Base-by-base conservation (phyloP, 2,888 invertebrate species). In the Trichacis sp. region DNA sequence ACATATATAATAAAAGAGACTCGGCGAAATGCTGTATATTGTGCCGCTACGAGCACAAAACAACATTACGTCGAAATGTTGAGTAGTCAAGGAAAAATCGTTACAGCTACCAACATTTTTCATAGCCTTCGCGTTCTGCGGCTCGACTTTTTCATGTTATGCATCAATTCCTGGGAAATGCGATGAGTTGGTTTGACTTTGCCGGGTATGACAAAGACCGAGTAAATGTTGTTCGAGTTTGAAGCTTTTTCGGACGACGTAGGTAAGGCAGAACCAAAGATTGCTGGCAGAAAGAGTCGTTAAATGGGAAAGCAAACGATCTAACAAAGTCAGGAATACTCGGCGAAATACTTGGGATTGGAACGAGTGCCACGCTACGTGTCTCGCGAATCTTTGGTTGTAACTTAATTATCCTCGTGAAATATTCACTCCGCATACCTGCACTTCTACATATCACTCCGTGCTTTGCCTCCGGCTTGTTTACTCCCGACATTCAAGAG, bases 381-480 rank as follows among this genome's bases (percentile, higher is more conserved):
- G 80, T 79, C 78, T 78, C 73, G 77, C 75, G 77, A 80, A 79
- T 80, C 79, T 76, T 79, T 71, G 76, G 72, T 72, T 75, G 75
- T 80, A 80, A 80, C 80, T 79, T 77, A 80, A 80, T 80, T 80
- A 80, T 77, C 78, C 79, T 79, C 76, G 74, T 80, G 77, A 80
- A 80, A 80, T 80, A 80, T 80, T 80, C 80, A 80, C 77, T 76
- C 75, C 73, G 78, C 80, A 79, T 80, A 77, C 75, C 73, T 75
- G 70, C 75, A 73, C 74, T 69, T 72, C 76, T 80, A 78, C 80
- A 75, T 79, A 80, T 79, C 80, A 77, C 77, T 77, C 78, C 55
- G 66, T 64, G 53, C 70, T 71, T 66, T 66, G 71, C 63, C 57
- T 63, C 56, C 57, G 59, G 50, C 60, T 63, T 55, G 63, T 55